Base-by-base conservation (phyloP, 2,888 invertebrate species). In the Tetramorium bicarinatum region DNA sequence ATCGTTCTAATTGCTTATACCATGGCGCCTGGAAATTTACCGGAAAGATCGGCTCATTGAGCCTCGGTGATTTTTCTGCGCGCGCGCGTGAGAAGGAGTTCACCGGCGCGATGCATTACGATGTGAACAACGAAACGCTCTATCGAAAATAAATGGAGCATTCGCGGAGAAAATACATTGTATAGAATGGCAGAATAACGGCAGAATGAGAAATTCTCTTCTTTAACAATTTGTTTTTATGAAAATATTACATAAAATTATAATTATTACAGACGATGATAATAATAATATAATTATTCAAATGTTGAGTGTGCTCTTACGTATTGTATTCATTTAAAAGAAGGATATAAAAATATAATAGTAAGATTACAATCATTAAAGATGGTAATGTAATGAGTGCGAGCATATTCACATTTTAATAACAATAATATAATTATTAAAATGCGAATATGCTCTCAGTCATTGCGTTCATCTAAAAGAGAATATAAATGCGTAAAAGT, bases 1-100 rank as follows among this genome's bases (percentile, higher is more conserved):
- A 85, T 62, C 81, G 59, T 9, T 71, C 82, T 86, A 86, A 87
- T 87, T 83, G 79, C 81, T 85, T 29, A 71, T 79, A 71, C 74
- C 76, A 59, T 44, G 83, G 56, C 83, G 72, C 80, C 75, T 66
- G 54, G 18, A 69, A 71, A 71, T 71, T 79, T 79, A 71, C 21
- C 71, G 71, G 47, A 59, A 64, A 29, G 18, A 62, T 49, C 75
- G 49, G 21, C 29, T n/a, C n/a, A 25, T 44, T 41, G 25, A 59
- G n/a, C 18, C 21, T 11, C 62, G 34, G 25, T n/a, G 4, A n/a
- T 52, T 76, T 64, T 76, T 62, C n/a, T 34, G 21, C 47, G 47
- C 61, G 56, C 69, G 72, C 69, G 9, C 13, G 11, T 8, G 47
- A n/a, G 44, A 18, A 44, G 8, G 15, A 54, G 41, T 52, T 25